Conservation (phyloP, 1,140 invertebrate species). For the Drosophila mojavensis region DNA sequence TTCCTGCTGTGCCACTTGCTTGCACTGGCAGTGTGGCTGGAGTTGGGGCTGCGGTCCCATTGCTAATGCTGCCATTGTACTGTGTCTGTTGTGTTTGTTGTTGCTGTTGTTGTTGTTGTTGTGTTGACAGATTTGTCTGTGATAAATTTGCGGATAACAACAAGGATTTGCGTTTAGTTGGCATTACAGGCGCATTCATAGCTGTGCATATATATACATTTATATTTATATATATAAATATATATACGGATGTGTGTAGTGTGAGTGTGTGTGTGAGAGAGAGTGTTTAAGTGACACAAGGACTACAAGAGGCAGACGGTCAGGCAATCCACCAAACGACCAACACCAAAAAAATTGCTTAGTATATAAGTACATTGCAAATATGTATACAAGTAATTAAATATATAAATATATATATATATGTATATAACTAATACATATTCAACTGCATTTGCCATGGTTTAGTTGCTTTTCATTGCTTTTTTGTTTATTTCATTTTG, state of each 20-base stretch:
- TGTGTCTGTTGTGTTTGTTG: slow-evolving; percentile 66
- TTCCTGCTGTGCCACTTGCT: slow-evolving; percentile 32
- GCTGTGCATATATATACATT: slow-evolving; percentile 26
- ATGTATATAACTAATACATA: slow-evolving; percentile 33
- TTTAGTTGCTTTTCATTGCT: slow-evolving; percentile 50
- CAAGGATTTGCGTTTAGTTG: slow-evolving; percentile 81
- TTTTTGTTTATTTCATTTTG: slow-evolving; percentile 15
- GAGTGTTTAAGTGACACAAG: slow-evolving; percentile 29
- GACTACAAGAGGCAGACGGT: slow-evolving; percentile 58
- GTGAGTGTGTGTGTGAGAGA: slow-evolving; percentile 18
- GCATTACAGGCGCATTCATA: slow-evolving; percentile 44
- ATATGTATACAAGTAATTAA: slow-evolving; percentile 40
- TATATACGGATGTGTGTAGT: slow-evolving; percentile 8
- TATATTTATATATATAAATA: slow-evolving; percentile 26
- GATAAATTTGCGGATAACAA: slow-evolving; percentile 83
- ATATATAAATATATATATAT: slow-evolving; percentile 17
- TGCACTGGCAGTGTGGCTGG: slow-evolving; percentile 14
- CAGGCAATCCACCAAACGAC: slow-evolving; percentile 56
- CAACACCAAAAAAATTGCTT: slow-evolving; percentile 65
- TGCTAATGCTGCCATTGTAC: slow-evolving; percentile 70
- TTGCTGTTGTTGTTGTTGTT: slow-evolving; percentile 50
- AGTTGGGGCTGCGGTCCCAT: slow-evolving; percentile 32
- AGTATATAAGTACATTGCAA: slow-evolving; percentile 35
- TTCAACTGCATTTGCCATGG: slow-evolving; percentile 41
- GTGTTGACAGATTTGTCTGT: slow-evolving; percentile 84